phyloP scores from a whole-genome alignment of 2,113 vertebrate species.

The Labrus mixtus region DNA sequence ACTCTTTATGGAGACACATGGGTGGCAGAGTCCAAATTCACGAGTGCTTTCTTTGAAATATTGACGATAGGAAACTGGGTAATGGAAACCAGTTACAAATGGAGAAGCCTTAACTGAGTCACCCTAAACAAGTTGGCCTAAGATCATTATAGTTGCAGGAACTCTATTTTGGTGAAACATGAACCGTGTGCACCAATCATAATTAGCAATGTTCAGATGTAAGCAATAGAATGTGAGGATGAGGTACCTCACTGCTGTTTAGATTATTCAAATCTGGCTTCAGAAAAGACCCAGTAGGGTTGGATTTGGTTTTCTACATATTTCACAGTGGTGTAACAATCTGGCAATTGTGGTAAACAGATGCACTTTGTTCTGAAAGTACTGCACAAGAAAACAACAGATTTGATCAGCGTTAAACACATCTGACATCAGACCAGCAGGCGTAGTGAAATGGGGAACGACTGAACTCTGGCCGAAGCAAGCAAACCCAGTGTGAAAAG shows the following conservation, averaged over 20 bases:
- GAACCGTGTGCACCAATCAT: too few species aligned
- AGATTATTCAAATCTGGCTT: neutral
- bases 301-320: neutral
- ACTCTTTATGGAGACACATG: too few species aligned
- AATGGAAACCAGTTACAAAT: too few species aligned
- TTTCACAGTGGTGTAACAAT: neutral
- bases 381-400: neutral
- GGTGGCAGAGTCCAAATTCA: too few species aligned
- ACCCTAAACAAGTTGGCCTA: neutral
- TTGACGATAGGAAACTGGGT: too few species aligned
- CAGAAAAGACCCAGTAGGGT: neutral
- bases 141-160: neutral
- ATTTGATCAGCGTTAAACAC: neutral
- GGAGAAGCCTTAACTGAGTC: too few species aligned
- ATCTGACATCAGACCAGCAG: constrained; percentile 4
- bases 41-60: too few species aligned
- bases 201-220: too few species aligned
- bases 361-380: neutral
- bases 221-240: too few species aligned
- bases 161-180: too few species aligned
- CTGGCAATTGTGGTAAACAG: neutral
- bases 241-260: neutral
- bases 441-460: neutral
- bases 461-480: constrained; percentile 19
- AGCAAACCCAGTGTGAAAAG: constrained; percentile 22